Base-by-base conservation (phyloP, 2,888 invertebrate species). In the Morpho deidamia region DNA sequence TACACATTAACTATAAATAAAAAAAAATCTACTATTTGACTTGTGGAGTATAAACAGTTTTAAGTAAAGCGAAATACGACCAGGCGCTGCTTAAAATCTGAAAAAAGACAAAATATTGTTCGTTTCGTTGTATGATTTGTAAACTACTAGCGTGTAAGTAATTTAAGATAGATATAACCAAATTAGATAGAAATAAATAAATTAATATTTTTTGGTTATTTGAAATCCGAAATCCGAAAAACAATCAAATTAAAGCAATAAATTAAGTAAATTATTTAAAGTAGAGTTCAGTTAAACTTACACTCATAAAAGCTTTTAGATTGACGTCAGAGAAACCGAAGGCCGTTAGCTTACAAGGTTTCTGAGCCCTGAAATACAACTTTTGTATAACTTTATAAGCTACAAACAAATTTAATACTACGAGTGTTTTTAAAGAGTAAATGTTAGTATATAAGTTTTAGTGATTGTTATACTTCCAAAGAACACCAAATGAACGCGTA, bases 61-160 rank as follows among this genome's bases (percentile, higher is more conserved):
- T 72, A 2, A 87, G 64, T 33, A 86, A 78, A 1, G 85, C 85
- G 51, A 87, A 86, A 57, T 86, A 84, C 1, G 84, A 83, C 84
- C 86, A 86, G 5, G 86, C 83, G 8, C 78, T 82, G 51, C 84
- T 81, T 48, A 83, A 78, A 3, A 87, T 84, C 87, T 87, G 78
- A 51, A 81, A 83, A 51, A 54, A 50, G 59, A 45, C 46, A 40
- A 32, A 37, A 12, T 33, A 14, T 33, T 14, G 11, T 40, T 37
- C n/a, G n/a, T n/a, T n/a, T n/a, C n/a, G n/a, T n/a, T n/a, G 9
- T 8, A 51, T 33, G 4, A 23, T 23, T 23, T 23, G 23, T 23
- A n/a, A n/a, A n/a, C n/a, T n/a, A n/a, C n/a, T n/a, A n/a, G n/a
- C n/a, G n/a, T n/a, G n/a, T n/a, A n/a, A n/a, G n/a, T n/a, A n/a